Conservation (phyloP, 2,797 vertebrate genomes). For the Okamejei kenojei region DNA sequence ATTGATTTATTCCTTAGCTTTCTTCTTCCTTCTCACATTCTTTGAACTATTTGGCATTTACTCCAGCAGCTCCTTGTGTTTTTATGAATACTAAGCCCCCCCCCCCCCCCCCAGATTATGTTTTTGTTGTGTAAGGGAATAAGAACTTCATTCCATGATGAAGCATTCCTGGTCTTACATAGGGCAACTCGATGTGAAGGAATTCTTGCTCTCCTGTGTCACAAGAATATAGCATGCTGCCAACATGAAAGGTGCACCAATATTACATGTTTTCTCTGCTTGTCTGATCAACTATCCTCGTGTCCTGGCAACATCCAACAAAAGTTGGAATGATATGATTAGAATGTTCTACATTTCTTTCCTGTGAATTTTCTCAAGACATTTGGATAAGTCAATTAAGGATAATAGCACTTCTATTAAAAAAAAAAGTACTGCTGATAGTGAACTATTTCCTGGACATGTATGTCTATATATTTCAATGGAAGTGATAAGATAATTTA, state of each 20-base stretch:
- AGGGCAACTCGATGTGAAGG: background rate
- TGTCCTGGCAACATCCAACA: no score
- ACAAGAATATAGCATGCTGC: background rate
- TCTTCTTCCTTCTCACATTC: background rate
- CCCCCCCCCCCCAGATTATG: background rate
- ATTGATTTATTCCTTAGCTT: background rate
- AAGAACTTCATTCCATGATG: background rate
- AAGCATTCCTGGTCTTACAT: background rate
- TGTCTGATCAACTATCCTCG: background rate
- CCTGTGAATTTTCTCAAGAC: no score
- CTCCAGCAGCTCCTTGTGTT: background rate
- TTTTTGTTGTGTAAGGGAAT: background rate
- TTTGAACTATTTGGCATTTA: background rate
- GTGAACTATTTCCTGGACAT: no score
- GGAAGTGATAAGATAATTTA: no score
- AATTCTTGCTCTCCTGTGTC: background rate
- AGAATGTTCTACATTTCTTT: no score
- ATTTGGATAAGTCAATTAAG: no score
- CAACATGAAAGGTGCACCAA: background rate
- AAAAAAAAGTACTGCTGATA: no score
- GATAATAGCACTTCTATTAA: no score
- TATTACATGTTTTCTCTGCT: background rate
- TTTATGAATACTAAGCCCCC: slow-evolving; percentile 14
- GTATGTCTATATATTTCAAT: no score
- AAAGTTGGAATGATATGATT: no score